Evolutionary conservation across 2,113 vertebrate species (phyloP).

Genomic region (Morone saxatilis): DNA sequence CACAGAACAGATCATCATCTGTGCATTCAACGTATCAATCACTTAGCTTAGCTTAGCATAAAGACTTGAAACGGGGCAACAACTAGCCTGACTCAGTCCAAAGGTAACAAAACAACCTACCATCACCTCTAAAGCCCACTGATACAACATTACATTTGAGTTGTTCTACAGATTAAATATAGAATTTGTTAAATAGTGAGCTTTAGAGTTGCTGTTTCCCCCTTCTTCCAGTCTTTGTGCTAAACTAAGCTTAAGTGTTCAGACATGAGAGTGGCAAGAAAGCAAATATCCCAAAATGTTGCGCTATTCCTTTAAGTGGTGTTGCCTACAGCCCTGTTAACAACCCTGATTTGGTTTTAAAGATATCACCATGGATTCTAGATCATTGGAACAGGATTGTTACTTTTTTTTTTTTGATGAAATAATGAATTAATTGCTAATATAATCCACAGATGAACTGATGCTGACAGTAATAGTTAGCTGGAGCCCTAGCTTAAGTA

Average conservation of each 20-base stretch:
- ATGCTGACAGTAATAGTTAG: background rate
- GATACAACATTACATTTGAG: background rate
- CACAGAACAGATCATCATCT: background rate
- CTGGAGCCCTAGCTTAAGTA: background rate
- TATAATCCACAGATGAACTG: background rate
- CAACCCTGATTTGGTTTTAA: background rate
- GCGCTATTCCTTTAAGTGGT: background rate
- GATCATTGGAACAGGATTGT: background rate
- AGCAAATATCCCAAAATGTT: background rate
- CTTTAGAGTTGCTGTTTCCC: background rate
- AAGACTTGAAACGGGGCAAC: background rate
- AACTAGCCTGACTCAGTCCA: background rate
- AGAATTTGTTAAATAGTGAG: too few species aligned
- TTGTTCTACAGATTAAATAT: background rate
- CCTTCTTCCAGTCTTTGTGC: background rate
- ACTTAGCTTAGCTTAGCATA: background rate
- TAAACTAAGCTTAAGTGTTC: background rate
- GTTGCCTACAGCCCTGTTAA: background rate
- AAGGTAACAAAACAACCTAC: background rate
- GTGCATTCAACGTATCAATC: background rate
- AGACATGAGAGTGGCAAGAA: background rate
- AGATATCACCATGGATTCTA: background rate
- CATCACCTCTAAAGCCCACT: background rate
- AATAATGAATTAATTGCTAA: background rate
- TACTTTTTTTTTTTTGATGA: background rate